Percentiles rank a stretch among this genome's conserved stretches.
Conservation (phyloP, 2,888 invertebrate species). For the Dichetophora obliterata region DNA sequence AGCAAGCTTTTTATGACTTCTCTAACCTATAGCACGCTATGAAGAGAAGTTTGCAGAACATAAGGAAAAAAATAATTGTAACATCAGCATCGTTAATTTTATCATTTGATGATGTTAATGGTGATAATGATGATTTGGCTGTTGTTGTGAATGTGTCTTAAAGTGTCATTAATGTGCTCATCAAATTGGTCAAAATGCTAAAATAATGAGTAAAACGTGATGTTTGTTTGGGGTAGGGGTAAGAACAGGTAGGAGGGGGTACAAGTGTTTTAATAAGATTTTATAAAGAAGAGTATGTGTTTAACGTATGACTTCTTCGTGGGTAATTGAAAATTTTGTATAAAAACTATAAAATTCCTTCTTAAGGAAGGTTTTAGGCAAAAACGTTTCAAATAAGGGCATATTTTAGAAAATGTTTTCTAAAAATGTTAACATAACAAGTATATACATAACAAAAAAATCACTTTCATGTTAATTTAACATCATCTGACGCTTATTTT, state of each 20-base stretch:
- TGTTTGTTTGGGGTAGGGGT: too few species aligned
- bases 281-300: background rate
- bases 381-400: too few species aligned
- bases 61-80: background rate
- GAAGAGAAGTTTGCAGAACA: background rate
- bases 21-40: background rate
- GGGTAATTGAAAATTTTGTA: too few species aligned
- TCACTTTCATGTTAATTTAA: too few species aligned
- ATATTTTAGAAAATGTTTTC: too few species aligned
- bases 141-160: background rate
- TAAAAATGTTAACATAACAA: too few species aligned
- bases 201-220: slow-evolving; percentile 18
- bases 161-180: background rate
- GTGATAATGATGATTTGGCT: background rate
- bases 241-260: background rate
- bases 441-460: too few species aligned
- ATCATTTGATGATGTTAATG: background rate
- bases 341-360: too few species aligned
- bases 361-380: too few species aligned
- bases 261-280: background rate
- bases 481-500: too few species aligned
- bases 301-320: background rate
- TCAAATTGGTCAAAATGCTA: background rate
- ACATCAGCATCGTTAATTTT: background rate
- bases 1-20: background rate